A percentile compares a stretch with the other conserved stretches of the same genome.
Evolutionary conservation across 2,797 vertebrate genomes (phyloP).

Genomic region (Acipenser oxyrinchus): DNA sequence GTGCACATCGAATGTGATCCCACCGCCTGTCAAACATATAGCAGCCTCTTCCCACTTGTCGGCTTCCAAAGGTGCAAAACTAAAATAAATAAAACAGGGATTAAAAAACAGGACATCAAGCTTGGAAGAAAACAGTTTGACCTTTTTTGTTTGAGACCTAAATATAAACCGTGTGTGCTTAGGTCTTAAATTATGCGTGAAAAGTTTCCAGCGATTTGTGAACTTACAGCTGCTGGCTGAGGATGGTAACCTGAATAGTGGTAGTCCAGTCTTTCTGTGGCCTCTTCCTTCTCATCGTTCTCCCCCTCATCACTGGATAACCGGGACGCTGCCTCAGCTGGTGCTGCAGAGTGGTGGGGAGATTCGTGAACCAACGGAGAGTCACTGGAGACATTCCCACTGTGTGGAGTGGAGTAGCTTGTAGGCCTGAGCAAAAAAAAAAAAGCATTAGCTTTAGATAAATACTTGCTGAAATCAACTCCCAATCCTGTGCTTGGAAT

Average conservation of each 20-base stretch:
- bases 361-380: conserved; percentile 71
- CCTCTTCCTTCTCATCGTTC: conserved; percentile 91
- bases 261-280: conserved; percentile 92
- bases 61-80: conserved; percentile 97
- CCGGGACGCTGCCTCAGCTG: conserved; percentile 71
- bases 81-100: conserved; percentile 37
- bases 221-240: conserved; percentile 92
- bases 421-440: conserved; percentile 59
- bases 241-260: conserved; percentile 98
- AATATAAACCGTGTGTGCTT: not conserved
- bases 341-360: conserved; percentile 69
- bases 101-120: not conserved
- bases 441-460: no score
- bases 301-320: conserved; percentile 96
- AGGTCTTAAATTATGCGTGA: not conserved
- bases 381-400: conserved; percentile 68
- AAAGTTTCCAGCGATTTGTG: not conserved
- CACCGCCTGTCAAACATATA: conserved; percentile 90
- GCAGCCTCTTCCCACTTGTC: conserved; percentile 87
- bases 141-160: not conserved
- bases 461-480: no score
- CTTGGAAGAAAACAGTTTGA: not conserved
- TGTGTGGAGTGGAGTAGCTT: conserved; percentile 73
- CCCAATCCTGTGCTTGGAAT: no score
- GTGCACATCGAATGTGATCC: conserved; percentile 84